Conservation (phyloP, 2,797 vertebrate species). For the Urocyon cinereoargenteus region DNA sequence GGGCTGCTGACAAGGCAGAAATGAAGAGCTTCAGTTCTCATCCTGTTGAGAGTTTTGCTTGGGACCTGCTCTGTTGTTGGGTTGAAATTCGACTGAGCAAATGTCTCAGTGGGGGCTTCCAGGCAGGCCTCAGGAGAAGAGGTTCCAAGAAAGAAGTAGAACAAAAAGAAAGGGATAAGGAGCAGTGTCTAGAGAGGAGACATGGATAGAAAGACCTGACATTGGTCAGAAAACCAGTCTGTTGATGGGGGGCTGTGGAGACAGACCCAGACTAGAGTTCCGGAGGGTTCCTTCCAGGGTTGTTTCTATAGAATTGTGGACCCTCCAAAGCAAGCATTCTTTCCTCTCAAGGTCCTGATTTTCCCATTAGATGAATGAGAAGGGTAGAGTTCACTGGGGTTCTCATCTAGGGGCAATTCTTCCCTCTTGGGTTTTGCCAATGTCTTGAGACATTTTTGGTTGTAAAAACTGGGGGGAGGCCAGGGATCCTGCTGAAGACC, state of each 20-base stretch:
- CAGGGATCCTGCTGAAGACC: neutral
- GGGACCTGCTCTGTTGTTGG: neutral
- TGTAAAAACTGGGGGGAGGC: neutral
- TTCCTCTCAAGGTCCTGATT: neutral
- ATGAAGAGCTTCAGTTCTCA: neutral
- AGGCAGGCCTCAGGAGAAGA: neutral
- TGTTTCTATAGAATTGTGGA: fast-evolving
- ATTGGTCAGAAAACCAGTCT: neutral
- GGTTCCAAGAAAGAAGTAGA: neutral
- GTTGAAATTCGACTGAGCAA: neutral
- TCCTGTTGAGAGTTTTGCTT: neutral
- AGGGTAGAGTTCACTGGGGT: neutral
- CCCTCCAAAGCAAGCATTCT: neutral
- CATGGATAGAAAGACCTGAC: neutral
- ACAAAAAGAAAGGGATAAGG: neutral
- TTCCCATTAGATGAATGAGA: neutral
- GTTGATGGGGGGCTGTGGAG: neutral
- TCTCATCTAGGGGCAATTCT: neutral
- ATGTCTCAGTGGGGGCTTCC: neutral
- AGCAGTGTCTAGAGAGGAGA: neutral
- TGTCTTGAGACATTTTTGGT: neutral
- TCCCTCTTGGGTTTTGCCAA: neutral
- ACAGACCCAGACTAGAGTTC: neutral
- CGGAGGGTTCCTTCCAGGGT: fast-evolving
- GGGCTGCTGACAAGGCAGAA: neutral